Evolutionary conservation across 2,113 vertebrate species (phyloP).

Genomic region (Nerophis lumbriciformis): DNA sequence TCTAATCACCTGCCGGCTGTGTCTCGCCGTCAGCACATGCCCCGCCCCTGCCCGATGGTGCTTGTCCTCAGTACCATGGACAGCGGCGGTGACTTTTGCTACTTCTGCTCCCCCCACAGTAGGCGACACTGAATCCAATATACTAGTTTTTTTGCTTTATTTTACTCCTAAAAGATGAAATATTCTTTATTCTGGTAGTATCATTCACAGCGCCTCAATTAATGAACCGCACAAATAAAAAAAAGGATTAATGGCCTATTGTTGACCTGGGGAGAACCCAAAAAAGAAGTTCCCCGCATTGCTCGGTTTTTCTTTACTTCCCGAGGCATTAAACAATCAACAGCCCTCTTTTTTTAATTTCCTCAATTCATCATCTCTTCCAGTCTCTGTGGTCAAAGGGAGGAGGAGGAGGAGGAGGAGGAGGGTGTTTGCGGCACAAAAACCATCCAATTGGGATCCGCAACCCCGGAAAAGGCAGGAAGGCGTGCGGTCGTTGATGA

Average conservation of each 20-base stretch:
- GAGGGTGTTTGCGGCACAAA: background rate
- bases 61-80: no score
- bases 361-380: constrained; percentile 5
- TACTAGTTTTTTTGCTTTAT: background rate
- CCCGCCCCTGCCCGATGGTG: no score
- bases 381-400: constrained; percentile 16
- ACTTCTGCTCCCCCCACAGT: no score
- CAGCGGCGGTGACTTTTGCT: no score
- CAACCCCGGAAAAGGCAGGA: constrained; percentile 12
- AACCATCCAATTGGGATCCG: constrained; percentile 4
- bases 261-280: background rate
- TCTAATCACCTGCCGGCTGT: no score
- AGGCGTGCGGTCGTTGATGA: constrained; percentile 13
- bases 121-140: no score
- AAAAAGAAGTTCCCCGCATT: constrained; percentile 7
- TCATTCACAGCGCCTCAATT: constrained; percentile 25
- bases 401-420: background rate
- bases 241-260: background rate
- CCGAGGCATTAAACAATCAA: constrained; percentile 28
- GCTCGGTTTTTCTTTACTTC: constrained; percentile 21
- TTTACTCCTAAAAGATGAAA: constrained; percentile 16
- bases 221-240: constrained; percentile 9
- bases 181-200: background rate
- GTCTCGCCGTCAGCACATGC: no score
- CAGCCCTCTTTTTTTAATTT: background rate